These are phyloP conservation scores for Xerus inauris DNA, from an alignment of 2,113 vertebrate genomes.

Conservation along the genomic window DNA sequence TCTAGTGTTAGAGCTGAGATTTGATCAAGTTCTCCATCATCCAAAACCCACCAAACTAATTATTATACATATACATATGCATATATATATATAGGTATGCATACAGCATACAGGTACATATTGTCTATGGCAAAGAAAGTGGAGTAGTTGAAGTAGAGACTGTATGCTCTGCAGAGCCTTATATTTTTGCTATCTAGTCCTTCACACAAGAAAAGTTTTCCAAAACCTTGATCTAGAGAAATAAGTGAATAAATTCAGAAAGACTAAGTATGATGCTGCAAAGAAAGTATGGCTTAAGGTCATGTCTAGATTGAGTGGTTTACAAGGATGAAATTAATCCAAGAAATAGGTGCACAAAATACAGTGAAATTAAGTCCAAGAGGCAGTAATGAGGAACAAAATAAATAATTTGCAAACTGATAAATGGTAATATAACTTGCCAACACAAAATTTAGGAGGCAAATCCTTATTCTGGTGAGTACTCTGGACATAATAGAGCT, in stretches of 20 bases:
- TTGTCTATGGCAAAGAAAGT: neutral
- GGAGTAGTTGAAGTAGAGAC: neutral
- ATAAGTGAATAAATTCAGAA: neutral
- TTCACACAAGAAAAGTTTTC: neutral
- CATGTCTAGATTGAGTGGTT: slow-evolving; percentile 7
- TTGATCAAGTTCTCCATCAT: neutral
- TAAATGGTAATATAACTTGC: neutral
- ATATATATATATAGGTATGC: neutral
- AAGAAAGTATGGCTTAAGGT: neutral
- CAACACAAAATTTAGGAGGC: neutral
- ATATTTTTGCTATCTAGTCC: neutral
- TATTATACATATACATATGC: neutral
- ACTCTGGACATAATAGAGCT: neutral
- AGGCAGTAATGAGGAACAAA: neutral
- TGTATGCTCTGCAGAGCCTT: neutral
- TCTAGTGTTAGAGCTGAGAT: neutral
- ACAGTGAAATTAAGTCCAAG: neutral
- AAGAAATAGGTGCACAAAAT: neutral
- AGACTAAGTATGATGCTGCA: neutral
- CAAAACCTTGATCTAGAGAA: neutral
- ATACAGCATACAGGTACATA: neutral
- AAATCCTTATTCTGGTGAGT: neutral
- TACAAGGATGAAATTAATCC: neutral
- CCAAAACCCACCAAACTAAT: neutral
- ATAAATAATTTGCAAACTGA: neutral